A percentile compares a stretch with the other conserved stretches of the same genome.
Evolutionary conservation across 2,888 invertebrate species (phyloP).

Genomic region (Adelognathus sp.): DNA sequence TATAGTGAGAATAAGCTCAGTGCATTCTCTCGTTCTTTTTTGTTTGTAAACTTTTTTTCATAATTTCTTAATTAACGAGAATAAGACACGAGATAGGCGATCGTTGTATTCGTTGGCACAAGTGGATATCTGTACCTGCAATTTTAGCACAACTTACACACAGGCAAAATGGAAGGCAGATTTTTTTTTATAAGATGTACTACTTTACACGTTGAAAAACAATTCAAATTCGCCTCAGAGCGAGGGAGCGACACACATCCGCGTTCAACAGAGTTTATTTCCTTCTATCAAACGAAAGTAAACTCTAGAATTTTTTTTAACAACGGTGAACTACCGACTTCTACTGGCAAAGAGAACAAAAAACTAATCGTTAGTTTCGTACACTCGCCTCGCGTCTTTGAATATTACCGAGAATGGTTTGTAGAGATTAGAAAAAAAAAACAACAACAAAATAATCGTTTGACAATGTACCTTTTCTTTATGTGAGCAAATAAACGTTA

Average conservation of each 20-base stretch:
- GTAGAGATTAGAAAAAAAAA: conserved; percentile 23
- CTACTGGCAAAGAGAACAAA: background rate
- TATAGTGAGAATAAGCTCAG: conserved; percentile 1
- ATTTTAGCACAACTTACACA: conserved; percentile 1
- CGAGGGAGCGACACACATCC: background rate
- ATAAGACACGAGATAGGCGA: conserved; percentile 5
- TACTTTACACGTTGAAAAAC: background rate
- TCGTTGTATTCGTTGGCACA: conserved; percentile 1
- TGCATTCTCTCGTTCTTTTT: conserved; percentile 5
- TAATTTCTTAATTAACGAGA: conserved; percentile 6
- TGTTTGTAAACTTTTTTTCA: no score
- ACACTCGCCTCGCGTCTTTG: conserved; percentile 27
- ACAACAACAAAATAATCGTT: conserved; percentile 40
- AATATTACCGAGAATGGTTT: conserved; percentile 27
- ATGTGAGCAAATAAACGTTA: conserved; percentile 82
- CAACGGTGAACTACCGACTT: background rate
- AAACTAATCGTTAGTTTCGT: conserved; percentile 44
- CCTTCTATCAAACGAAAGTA: conserved; percentile 21
- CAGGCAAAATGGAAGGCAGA: background rate
- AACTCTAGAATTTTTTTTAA: background rate
- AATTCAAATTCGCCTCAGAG: background rate
- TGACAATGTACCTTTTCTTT: conserved; percentile 65
- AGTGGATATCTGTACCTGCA: conserved; percentile 23
- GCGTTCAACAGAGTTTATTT: conserved; percentile 22
- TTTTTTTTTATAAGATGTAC: conserved; percentile 2